These are phyloP conservation scores for Paramuricea clavata DNA, from an alignment of 92 coral and sea anemone species.

Conservation along the genomic window DNA sequence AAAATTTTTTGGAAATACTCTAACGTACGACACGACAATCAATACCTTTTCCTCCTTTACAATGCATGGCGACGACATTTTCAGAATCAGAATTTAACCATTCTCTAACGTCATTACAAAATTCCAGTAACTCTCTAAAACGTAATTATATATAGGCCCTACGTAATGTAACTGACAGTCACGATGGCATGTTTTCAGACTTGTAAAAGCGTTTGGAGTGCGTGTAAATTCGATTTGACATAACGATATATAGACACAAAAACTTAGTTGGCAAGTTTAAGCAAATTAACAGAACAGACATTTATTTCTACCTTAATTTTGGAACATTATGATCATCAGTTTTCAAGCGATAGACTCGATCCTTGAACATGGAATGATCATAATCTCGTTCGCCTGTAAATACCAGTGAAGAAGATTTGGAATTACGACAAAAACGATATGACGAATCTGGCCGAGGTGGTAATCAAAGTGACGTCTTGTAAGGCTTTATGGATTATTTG, in stretches of 20 bases:
- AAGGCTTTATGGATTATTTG: too few relatives aligned
- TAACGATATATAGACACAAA: too few relatives aligned
- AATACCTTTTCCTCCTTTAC: constrained; percentile 98
- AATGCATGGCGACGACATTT: constrained; percentile 95
- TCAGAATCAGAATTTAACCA: constrained; percentile 90
- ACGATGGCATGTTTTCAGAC: too few relatives aligned
- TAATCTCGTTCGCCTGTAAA: constrained; percentile 87
- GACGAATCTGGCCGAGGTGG: too few relatives aligned
- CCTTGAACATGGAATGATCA: constrained; percentile 89
- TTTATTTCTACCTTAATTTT: constrained; percentile 70
- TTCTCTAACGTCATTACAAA: constrained; percentile 90
- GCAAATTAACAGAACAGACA: neutral
- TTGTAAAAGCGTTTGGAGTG: too few relatives aligned
- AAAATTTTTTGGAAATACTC: too few relatives aligned
- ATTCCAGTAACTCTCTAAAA: constrained; percentile 90
- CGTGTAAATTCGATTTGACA: too few relatives aligned
- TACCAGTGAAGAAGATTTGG: neutral
- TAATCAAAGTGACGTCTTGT: too few relatives aligned
- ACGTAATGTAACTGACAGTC: too few relatives aligned
- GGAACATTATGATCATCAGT: constrained; percentile 99
- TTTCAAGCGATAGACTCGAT: constrained; percentile 91
- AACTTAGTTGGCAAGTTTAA: too few relatives aligned
- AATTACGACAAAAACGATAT: too few relatives aligned
- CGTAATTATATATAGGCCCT: neutral
- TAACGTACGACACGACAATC: neutral